These are phyloP conservation scores for Steinernema feltiae DNA, from an alignment of 1,140 invertebrate genomes.

Conservation along the genomic window DNA sequence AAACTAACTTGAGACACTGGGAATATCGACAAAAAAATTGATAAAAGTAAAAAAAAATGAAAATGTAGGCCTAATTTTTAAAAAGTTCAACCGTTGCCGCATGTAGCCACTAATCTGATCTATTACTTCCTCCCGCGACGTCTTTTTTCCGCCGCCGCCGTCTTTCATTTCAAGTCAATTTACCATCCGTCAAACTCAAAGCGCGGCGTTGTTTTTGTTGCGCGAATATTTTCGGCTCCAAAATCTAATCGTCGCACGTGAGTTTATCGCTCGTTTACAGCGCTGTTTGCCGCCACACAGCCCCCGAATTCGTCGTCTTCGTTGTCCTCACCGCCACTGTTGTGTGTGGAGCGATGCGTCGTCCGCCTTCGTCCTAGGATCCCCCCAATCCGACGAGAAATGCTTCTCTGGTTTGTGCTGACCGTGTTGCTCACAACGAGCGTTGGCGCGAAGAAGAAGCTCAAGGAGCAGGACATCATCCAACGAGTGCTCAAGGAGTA, in stretches of 20 bases:
- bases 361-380: background rate
- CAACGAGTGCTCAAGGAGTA: slow-evolving; percentile 54
- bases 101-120: no score
- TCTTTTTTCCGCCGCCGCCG: background rate
- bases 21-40: no score
- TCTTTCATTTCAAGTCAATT: background rate
- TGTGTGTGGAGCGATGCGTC: background rate
- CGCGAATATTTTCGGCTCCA: background rate
- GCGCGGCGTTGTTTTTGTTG: background rate
- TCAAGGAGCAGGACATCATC: slow-evolving; percentile 57
- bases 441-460: slow-evolving; percentile 45
- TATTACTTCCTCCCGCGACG: no score
- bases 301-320: no score
- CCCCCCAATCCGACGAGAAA: background rate
- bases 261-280: background rate
- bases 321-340: background rate
- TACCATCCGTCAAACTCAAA: background rate
- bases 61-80: no score
- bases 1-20: no score
- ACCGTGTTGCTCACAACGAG: background rate
- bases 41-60: no score
- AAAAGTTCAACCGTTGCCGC: background rate
- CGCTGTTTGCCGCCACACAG: no score
- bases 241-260: no score
- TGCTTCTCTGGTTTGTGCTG: background rate